Percentiles rank a stretch among this genome's conserved stretches.
Evolutionary conservation across 2,113 vertebrate species (phyloP).

Genomic region (Lontra canadensis): DNA sequence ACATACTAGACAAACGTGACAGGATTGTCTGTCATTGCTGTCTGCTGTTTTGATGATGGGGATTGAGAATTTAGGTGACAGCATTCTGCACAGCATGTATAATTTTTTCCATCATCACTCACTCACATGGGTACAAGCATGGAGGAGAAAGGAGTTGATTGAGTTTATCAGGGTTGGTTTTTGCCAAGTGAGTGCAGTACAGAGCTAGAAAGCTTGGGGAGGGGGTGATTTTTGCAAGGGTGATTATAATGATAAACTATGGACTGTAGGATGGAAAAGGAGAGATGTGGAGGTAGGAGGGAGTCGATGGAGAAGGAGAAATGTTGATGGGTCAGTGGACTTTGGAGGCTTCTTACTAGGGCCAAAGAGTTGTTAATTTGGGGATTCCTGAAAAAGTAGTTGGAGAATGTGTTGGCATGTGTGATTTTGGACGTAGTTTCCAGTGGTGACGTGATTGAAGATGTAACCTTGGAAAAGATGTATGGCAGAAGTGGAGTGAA

Average conservation of each 20-base stretch:
- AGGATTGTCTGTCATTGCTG: background rate
- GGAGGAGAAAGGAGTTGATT: background rate
- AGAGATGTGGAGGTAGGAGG: background rate
- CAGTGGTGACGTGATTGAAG: background rate
- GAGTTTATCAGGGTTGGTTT: background rate
- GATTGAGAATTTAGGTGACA: background rate
- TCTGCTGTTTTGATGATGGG: background rate
- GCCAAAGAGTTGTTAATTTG: background rate
- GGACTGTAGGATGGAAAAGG: background rate
- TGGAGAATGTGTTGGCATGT: background rate
- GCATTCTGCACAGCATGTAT: background rate
- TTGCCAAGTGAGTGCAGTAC: background rate
- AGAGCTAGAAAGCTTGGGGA: background rate
- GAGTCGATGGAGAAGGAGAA: background rate
- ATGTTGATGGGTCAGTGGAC: background rate
- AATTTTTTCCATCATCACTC: background rate
- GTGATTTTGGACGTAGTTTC: background rate
- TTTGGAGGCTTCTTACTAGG: background rate
- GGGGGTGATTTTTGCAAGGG: background rate
- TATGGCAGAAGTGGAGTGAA: background rate
- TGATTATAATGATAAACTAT: background rate
- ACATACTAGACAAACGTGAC: background rate
- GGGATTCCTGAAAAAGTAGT: background rate
- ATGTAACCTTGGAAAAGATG: background rate
- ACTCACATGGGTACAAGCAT: background rate